Conservation (phyloP, 2,797 vertebrate genomes). For the Zalophus californianus region DNA sequence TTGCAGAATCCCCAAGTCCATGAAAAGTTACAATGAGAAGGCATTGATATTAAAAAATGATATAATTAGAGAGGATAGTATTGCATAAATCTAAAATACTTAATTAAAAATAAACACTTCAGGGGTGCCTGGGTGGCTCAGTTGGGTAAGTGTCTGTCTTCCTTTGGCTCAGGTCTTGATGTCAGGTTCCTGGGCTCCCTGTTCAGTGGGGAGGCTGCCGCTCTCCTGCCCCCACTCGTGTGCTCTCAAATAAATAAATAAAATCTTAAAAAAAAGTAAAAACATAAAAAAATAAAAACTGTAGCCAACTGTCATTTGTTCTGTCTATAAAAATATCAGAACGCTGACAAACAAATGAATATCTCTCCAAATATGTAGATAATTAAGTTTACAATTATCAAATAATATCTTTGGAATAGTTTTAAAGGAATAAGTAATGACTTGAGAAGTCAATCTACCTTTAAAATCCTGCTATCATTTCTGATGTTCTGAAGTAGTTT, state of each 20-base stretch:
- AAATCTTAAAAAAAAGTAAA: background rate
- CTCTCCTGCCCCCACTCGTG: too few species aligned
- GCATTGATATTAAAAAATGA: background rate
- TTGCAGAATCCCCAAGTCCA: background rate
- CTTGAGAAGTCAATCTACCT: background rate
- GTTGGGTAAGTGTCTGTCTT: background rate
- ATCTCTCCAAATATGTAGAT: background rate
- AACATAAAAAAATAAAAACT: background rate
- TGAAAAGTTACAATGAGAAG: slow-evolving; percentile 3
- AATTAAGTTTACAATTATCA: slow-evolving; percentile 4
- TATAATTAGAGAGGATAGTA: background rate
- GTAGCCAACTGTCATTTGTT: background rate
- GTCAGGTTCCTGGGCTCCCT: background rate
- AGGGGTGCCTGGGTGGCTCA: background rate
- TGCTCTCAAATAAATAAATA: background rate
- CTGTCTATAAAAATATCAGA: background rate
- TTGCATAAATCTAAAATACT: background rate
- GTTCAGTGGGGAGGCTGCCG: background rate
- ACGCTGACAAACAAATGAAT: background rate
- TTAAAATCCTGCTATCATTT: background rate
- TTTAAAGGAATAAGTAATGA: background rate
- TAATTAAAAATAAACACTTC: background rate
- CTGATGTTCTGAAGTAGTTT: slow-evolving; percentile 2
- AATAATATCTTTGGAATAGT: slow-evolving; percentile 6
- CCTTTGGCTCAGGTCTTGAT: background rate